Evolutionary conservation across 2,888 invertebrate species (phyloP), one percentile per base, ranked within the genome.

Genomic region (Beris chalybata): DNA sequence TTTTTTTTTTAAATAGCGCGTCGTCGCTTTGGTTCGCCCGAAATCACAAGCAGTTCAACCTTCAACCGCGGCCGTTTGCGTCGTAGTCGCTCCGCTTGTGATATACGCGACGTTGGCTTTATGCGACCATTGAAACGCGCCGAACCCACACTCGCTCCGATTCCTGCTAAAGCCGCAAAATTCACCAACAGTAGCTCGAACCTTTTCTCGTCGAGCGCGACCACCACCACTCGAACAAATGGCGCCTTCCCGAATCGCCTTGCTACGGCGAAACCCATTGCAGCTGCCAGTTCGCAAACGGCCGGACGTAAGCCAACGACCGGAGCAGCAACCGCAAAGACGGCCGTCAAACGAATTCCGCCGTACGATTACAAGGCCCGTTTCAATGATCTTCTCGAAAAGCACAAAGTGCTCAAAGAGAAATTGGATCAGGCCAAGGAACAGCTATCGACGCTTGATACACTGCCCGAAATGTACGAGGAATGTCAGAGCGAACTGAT

Each of bases 361-460:
- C 82, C 87, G 0, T 87, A 88, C 77, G 88, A 88, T 74, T 87
- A 84, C 70, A 87, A 89, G 76, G 87, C 87, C 32, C 84, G 89
- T 58, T 86, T 85, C 71, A 81, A 84, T 73, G 84, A 85, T 72
- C 79, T 90, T 58, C 75, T 83, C 13, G 85, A 86, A 67, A 87
- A 88, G 75, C 83, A 87, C 71, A 85, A 84, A 70, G 75, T 72
- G 0, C 76, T 87, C 11, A 86, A 85, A 73, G 79, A 76, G 58
- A 84, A 86, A 72, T 81, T 83, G 67, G 83, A 78, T 52, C 81
- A 83, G 15, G 75, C 85, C 44, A 81, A 82, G 72, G 84, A 85
- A 48, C 78, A 81, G 65, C 71, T 83, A 15, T 72, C 76, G 2
- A 83, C 83, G 70, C 80, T 85, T 67, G 81, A 84, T 70, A 83